These are phyloP conservation scores for Amiota mariae DNA, from an alignment of 2,888 invertebrate genomes.

Conservation along the genomic window DNA sequence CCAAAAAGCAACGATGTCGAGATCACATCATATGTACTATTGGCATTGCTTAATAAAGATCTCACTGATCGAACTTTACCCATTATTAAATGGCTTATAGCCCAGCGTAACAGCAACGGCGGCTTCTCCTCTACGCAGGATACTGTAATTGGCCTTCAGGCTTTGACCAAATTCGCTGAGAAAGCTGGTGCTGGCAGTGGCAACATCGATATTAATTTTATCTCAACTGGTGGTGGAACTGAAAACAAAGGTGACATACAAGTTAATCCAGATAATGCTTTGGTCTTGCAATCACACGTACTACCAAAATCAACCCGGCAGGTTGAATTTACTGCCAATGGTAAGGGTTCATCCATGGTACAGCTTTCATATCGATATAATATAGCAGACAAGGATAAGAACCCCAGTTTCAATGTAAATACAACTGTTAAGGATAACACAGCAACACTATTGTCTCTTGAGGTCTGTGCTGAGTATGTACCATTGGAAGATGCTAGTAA, in stretches of 20 bases:
- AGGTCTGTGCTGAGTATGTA: slow-evolving; percentile 84
- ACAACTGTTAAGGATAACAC: slow-evolving; percentile 88
- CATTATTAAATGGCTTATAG: slow-evolving; percentile 82
- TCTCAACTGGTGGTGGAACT: slow-evolving; percentile 45
- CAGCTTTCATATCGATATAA: slow-evolving; percentile 87
- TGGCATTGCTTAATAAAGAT: slow-evolving; percentile 77
- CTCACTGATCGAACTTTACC: slow-evolving; percentile 70
- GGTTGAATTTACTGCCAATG: slow-evolving; percentile 84
- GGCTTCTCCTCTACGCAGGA: slow-evolving; percentile 87
- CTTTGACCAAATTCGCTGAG: slow-evolving; percentile 80
- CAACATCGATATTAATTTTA: slow-evolving; percentile 61
- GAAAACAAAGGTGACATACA: slow-evolving; percentile 56
- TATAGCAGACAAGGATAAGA: slow-evolving; percentile 89
- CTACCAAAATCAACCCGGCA: slow-evolving; percentile 74
- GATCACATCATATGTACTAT: slow-evolving; percentile 90
- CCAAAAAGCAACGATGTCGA: slow-evolving; percentile 83
- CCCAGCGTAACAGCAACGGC: slow-evolving; percentile 80
- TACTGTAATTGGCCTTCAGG: slow-evolving; percentile 83
- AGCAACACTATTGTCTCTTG: slow-evolving; percentile 85
- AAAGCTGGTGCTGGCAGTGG: slow-evolving; percentile 74
- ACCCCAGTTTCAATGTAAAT: slow-evolving; percentile 89
- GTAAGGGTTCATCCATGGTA: slow-evolving; percentile 85
- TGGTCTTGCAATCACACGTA: slow-evolving; percentile 86
- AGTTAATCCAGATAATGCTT: slow-evolving; percentile 83
- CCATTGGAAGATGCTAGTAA: slow-evolving; percentile 50